A percentile compares a stretch with the other conserved stretches of the same genome.
Evolutionary conservation across 2,797 vertebrate species (phyloP).

Genomic region (Pelodytes ibericus): DNA sequence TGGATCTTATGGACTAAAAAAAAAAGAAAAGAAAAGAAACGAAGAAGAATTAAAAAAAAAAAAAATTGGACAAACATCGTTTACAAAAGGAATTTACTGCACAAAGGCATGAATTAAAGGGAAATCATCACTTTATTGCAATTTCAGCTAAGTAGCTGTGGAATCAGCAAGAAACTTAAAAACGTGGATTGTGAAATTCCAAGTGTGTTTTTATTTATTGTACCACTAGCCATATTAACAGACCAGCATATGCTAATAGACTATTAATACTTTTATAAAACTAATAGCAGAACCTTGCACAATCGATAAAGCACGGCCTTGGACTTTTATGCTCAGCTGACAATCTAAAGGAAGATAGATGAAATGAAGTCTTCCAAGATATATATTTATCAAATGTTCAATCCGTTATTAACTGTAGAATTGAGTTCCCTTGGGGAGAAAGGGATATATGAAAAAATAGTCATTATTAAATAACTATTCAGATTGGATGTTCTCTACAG

Average conservation of each 20-base stretch:
- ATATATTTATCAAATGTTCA: too few relatives aligned
- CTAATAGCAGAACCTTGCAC: too few relatives aligned
- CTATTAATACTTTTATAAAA: background rate
- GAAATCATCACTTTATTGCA: background rate
- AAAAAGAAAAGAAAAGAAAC: background rate
- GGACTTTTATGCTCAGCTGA: too few relatives aligned
- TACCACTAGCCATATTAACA: background rate
- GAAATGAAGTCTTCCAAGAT: too few relatives aligned
- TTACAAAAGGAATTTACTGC: conserved; percentile 14
- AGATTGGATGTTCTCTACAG: too few relatives aligned
- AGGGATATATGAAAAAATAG: too few relatives aligned
- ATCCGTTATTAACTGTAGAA: too few relatives aligned
- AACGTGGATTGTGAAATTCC: background rate
- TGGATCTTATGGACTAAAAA: conserved; percentile 2
- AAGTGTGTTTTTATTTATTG: background rate
- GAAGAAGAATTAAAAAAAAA: background rate
- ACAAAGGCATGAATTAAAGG: background rate
- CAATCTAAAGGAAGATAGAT: too few relatives aligned
- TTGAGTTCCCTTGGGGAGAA: too few relatives aligned
- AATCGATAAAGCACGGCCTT: too few relatives aligned
- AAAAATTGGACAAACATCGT: background rate
- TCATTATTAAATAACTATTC: too few relatives aligned
- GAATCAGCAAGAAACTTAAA: background rate
- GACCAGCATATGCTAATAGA: background rate
- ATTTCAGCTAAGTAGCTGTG: background rate